phyloP scores from a whole-genome alignment of 2,888 invertebrate species.

The Arctia plantaginis region DNA sequence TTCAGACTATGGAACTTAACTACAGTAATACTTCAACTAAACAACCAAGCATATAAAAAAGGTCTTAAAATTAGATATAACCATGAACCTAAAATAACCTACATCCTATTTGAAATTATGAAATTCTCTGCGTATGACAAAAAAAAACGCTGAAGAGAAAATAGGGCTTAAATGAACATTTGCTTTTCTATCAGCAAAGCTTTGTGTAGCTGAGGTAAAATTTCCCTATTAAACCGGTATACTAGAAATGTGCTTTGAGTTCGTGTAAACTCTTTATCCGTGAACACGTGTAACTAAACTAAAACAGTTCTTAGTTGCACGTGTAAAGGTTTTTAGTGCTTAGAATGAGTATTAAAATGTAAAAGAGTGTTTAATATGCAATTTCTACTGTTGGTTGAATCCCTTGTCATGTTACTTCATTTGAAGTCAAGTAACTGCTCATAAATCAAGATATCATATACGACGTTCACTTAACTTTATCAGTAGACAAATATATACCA shows the following conservation, averaged over 20 bases:
- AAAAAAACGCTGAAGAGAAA: not conserved
- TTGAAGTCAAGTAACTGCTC: not conserved
- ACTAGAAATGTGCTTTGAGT: not conserved
- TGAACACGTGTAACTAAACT: no score
- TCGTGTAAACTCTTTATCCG: not conserved
- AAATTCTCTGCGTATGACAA: not conserved
- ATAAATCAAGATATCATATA: not conserved
- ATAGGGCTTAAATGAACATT: not conserved
- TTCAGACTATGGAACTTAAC: not conserved
- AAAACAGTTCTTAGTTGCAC: not conserved
- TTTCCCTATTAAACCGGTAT: not conserved
- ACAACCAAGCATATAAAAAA: no score
- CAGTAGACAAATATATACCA: not conserved
- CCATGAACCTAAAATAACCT: no score
- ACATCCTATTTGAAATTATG: not conserved
- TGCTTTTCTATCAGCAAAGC: not conserved
- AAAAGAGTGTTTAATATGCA: no score
- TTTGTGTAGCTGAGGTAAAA: constrained; percentile 2
- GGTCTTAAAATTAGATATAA: no score
- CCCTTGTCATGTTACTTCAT: no score
- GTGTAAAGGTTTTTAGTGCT: not conserved
- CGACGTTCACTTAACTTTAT: not conserved
- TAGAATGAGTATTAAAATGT: no score
- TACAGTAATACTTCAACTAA: no score
- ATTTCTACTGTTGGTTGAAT: no score